Evolutionary conservation across 2,888 invertebrate genomes (phyloP).

Genomic region (Andrena haemorrhoa): DNA sequence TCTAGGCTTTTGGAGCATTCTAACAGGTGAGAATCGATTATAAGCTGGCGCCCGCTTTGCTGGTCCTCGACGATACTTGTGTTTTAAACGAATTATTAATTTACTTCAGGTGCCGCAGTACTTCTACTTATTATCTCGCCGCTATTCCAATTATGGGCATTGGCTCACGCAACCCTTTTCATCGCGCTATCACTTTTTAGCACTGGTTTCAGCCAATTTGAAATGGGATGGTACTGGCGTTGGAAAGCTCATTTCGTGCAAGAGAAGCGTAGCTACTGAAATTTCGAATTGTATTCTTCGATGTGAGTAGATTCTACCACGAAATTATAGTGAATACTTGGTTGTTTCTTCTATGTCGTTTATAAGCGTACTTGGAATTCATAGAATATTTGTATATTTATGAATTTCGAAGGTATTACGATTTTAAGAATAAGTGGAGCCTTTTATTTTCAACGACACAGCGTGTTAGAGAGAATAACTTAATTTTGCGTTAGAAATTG

Average conservation of each 20-base stretch:
- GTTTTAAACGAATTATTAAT: conserved; percentile 2
- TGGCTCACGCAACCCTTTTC: conserved; percentile 77
- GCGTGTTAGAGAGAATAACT: background rate
- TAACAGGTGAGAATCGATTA: conserved; percentile 79
- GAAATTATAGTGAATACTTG: conserved; percentile 59
- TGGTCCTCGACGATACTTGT: background rate
- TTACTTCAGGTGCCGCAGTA: conserved; percentile 73
- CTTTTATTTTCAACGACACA: background rate
- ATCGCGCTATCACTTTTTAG: conserved; percentile 78
- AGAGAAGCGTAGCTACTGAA: conserved; percentile 59
- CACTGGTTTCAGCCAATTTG: conserved; percentile 81
- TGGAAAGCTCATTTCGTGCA: conserved; percentile 70
- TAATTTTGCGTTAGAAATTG: conserved; percentile 2
- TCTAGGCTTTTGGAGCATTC: conserved; percentile 89
- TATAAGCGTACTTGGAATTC: conserved; percentile 57
- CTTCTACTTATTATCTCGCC: conserved; percentile 80
- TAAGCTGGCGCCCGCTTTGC: background rate
- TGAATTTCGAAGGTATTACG: conserved; percentile 29
- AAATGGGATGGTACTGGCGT: conserved; percentile 82
- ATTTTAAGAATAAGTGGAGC: background rate
- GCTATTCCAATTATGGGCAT: conserved; percentile 80
- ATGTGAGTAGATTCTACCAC: conserved; percentile 27
- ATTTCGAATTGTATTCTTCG: conserved; percentile 10
- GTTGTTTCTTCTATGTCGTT: conserved; percentile 73
- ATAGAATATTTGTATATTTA: conserved; percentile 34